These are phyloP conservation scores for Jacana jacana DNA, from an alignment of 2,113 vertebrate species.

Conservation along the genomic window DNA sequence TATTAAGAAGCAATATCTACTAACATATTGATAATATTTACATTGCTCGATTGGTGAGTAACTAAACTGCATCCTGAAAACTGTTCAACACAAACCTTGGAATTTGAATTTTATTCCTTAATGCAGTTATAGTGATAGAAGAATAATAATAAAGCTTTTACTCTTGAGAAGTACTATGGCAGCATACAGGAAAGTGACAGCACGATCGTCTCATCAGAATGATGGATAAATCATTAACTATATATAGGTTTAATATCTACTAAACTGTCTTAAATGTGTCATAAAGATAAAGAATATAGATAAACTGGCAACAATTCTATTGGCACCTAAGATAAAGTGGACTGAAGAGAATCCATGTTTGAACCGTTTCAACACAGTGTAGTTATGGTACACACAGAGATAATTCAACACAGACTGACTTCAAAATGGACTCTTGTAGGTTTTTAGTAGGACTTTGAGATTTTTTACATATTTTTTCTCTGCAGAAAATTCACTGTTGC, in stretches of 20 bases:
- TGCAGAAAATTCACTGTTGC: neutral
- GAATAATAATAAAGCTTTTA: neutral
- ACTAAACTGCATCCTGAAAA: neutral
- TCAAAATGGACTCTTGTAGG: neutral
- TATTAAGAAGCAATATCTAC: neutral
- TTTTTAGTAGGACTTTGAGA: neutral
- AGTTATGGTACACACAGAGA: neutral
- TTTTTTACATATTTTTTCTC: neutral
- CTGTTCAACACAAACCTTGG: neutral
- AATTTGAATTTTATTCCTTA: neutral
- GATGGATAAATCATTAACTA: neutral
- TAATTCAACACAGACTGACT: neutral
- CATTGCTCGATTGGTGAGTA: neutral
- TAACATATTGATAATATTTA: neutral
- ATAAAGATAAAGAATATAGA: neutral
- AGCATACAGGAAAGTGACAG: neutral
- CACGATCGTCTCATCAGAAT: neutral
- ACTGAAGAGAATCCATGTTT: neutral
- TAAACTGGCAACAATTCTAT: neutral
- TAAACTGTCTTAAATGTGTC: neutral
- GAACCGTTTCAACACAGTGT: neutral
- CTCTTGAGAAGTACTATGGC: neutral
- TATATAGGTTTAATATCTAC: neutral
- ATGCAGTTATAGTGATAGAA: neutral
- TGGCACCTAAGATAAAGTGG: neutral